Evolutionary conservation across 1,140 invertebrate genomes (phyloP).

Genomic region (Druon quercuslanigerum): DNA sequence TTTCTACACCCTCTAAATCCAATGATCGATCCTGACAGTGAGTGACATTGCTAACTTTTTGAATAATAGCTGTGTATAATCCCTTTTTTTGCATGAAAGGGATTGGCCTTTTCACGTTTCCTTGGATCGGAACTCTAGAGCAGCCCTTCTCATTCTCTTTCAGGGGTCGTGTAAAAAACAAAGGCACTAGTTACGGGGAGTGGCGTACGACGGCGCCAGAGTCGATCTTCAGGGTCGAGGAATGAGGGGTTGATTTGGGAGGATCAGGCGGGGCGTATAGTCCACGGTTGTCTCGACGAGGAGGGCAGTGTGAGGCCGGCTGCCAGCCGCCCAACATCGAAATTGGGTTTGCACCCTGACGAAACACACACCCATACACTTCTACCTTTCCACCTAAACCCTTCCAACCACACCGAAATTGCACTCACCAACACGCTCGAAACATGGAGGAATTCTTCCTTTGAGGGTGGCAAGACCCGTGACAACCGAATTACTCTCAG

Average conservation of each 20-base stretch:
- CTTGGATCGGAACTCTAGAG: background rate
- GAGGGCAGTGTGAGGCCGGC: slow-evolving; percentile 72
- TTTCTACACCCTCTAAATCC: background rate
- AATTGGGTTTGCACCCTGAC: slow-evolving; percentile 54
- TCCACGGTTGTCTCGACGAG: slow-evolving; percentile 55
- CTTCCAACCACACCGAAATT: slow-evolving; percentile 46
- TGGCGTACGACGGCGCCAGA: slow-evolving; percentile 51
- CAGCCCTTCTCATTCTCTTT: background rate
- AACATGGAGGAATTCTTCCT: slow-evolving; percentile 31
- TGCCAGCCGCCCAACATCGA: slow-evolving; percentile 71
- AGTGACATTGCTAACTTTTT: slow-evolving; percentile 1
- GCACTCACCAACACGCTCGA: slow-evolving; percentile 28
- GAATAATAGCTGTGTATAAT: background rate
- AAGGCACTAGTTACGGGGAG: slow-evolving; percentile 51
- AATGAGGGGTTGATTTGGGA: slow-evolving; percentile 57
- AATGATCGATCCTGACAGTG: background rate
- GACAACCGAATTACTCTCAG: background rate
- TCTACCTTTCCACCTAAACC: slow-evolving; percentile 5
- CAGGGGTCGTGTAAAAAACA: slow-evolving; percentile 34
- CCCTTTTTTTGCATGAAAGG: background rate
- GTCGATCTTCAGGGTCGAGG: slow-evolving; percentile 53
- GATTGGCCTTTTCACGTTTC: slow-evolving; percentile 15
- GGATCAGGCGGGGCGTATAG: slow-evolving; percentile 60
- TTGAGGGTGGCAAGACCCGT: slow-evolving; percentile 36
- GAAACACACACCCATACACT: slow-evolving; percentile 35